A percentile compares a stretch with the other conserved stretches of the same genome.
phyloP scores from a whole-genome alignment of 2,113 vertebrate species.

The Castor canadensis region DNA sequence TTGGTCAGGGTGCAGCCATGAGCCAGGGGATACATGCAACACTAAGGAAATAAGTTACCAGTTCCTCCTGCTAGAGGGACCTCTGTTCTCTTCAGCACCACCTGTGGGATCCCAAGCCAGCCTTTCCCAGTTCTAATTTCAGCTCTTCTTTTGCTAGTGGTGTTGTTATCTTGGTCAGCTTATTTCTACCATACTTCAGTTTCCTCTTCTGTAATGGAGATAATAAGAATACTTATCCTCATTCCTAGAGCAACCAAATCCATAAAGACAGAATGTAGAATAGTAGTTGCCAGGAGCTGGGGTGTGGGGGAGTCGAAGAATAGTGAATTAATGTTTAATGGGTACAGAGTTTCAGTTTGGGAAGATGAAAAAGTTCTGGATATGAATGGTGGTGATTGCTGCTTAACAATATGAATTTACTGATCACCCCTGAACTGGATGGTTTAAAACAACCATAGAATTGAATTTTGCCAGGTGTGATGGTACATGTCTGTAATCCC shows the following conservation, averaged over 20 bases:
- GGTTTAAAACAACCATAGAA: not conserved
- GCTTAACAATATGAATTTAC: not conserved
- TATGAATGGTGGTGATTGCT: not conserved
- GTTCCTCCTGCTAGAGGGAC: too few relatives aligned
- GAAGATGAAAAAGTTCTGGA: not conserved
- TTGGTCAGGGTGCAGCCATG: fast-evolving
- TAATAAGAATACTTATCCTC: not conserved
- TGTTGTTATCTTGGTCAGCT: not conserved
- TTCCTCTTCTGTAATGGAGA: not conserved
- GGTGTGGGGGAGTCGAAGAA: not conserved
- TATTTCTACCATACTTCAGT: not conserved
- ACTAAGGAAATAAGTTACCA: not conserved
- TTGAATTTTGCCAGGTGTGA: not conserved
- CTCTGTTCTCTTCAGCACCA: not conserved
- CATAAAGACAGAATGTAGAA: not conserved
- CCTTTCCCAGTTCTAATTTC: not conserved
- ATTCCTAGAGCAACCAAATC: not conserved
- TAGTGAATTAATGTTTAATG: not conserved
- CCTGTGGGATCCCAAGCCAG: not conserved
- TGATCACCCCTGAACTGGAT: not conserved
- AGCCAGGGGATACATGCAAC: too few relatives aligned
- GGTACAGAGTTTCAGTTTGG: not conserved
- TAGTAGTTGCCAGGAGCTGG: not conserved
- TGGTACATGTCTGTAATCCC: not conserved
- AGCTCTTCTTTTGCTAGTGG: not conserved